Evolutionary conservation across 2,888 invertebrate genomes (phyloP).

Genomic region (Synanthedon formicaeformis): DNA sequence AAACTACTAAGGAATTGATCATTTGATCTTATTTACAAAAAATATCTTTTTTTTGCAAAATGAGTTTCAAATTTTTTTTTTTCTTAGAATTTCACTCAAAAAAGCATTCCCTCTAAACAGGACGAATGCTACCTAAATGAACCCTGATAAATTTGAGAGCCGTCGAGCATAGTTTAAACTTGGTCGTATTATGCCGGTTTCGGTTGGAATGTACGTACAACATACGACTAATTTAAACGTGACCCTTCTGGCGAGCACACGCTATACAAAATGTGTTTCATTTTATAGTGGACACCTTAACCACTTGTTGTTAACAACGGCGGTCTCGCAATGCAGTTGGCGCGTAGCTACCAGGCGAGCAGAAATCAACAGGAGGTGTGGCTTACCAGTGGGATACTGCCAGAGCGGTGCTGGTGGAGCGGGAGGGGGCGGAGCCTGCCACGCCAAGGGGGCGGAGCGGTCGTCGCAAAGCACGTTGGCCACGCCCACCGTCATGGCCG

Average conservation of each 20-base stretch:
- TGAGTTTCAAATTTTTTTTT: too few species aligned
- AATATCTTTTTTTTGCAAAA: too few species aligned
- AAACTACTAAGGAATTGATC: too few species aligned
- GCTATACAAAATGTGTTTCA: slow-evolving; percentile 41
- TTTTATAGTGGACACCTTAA: slow-evolving; percentile 17
- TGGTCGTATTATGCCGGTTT: slow-evolving; percentile 12
- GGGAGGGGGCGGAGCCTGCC: slow-evolving; percentile 64
- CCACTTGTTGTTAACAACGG: slow-evolving; percentile 17
- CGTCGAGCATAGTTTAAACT: slow-evolving; percentile 3
- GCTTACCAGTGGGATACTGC: slow-evolving; percentile 81
- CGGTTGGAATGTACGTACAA: slow-evolving; percentile 10
- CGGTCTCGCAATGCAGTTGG: slow-evolving; percentile 67
- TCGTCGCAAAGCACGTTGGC: slow-evolving; percentile 75
- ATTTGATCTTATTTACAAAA: too few species aligned
- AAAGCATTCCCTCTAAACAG: too few species aligned
- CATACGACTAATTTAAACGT: slow-evolving; percentile 42
- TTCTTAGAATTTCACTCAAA: too few species aligned
- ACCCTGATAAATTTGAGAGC: too few species aligned
- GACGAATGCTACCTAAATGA: too few species aligned
- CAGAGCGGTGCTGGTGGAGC: slow-evolving; percentile 79
- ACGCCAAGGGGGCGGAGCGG: slow-evolving; percentile 71
- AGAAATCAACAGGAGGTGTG: slow-evolving; percentile 54
- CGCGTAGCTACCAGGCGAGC: slow-evolving; percentile 67
- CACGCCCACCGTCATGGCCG: slow-evolving; percentile 76
- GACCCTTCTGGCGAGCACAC: slow-evolving; percentile 59